Evolutionary conservation across 1,140 invertebrate genomes (phyloP).

Genomic region (Aphis gossypii): DNA sequence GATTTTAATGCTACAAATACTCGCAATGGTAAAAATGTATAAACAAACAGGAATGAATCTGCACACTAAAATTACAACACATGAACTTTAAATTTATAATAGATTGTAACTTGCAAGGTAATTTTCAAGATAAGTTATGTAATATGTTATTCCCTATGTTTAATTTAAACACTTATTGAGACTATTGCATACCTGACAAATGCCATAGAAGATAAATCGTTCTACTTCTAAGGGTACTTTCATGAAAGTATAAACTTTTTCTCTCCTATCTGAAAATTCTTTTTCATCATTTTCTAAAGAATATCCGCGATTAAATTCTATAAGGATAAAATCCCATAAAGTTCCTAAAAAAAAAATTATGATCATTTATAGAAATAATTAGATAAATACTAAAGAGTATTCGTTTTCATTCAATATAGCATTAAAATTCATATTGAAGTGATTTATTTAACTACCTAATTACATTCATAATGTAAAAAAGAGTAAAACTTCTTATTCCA

Average conservation of each 20-base stretch:
- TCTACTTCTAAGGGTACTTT: slow-evolving; percentile 93
- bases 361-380: neutral
- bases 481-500: no score
- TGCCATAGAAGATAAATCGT: slow-evolving; percentile 95
- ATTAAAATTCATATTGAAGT: no score
- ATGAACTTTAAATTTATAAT: neutral
- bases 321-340: slow-evolving; percentile 78
- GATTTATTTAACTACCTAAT: no score
- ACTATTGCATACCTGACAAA: slow-evolving; percentile 74
- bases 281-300: slow-evolving; percentile 92
- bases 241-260: slow-evolving; percentile 97
- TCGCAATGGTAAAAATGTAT: slow-evolving; percentile 94
- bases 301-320: slow-evolving; percentile 91
- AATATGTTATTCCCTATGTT: neutral
- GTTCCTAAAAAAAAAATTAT: slow-evolving; percentile 63
- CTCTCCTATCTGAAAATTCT: slow-evolving; percentile 87
- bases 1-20: slow-evolving; percentile 87
- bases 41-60: slow-evolving; percentile 97
- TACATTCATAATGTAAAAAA: no score
- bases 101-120: neutral
- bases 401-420: no score
- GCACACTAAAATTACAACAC: slow-evolving; percentile 73
- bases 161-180: neutral
- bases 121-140: neutral
- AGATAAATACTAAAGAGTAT: no score